Base-by-base conservation (phyloP, 2,113 vertebrate species). In the Acrocephalus arundinaceus region DNA sequence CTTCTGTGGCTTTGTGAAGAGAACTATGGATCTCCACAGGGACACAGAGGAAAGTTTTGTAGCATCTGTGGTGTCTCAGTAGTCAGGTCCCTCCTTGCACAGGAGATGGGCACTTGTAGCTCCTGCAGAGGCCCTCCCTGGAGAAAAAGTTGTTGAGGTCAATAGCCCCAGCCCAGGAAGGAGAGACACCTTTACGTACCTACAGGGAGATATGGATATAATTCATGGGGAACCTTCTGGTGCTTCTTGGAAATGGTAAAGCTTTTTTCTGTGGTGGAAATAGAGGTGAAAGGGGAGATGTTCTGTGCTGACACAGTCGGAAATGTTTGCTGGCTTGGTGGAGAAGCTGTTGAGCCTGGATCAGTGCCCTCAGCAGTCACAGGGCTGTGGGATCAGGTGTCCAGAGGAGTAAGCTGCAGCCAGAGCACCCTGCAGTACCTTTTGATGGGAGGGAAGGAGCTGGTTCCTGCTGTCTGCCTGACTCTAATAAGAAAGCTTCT, bases 151-250 rank as follows among this genome's bases (percentile, higher is more conserved):
- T 91, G 30, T 55, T 68, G 33, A 58, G 73, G 70, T 66, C 24
- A 37, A 33, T 41, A 39, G 35, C 13, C 15, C 27, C 20, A 63
- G 35, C 12, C 6, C 15, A 35, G 39, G 31, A 43, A 76, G 46
- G 20, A 80, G 68, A 52, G 17, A 18, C 24, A 48, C 3, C 7
- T 6, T 33, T 24, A 7, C 11, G 41, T 76, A 25, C 18, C 0
- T 27, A n/a, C 3, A 10, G 0, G 1, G 55, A 45, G 39, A 51
- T 3, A 1, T 5, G 23, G 41, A 16, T 61, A 4, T n/a, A 65
- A 66, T 74, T 66, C 6, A 17, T 28, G 19, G 48, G 14, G 25
- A 63, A 11, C n/a, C 10, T 76, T n/a, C 45, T 76, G 35, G 30
- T 4, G 1, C 31, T 93, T 39, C 30, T 66, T 72, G 57, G 45